Percentiles rank a stretch among this genome's conserved stretches.
Evolutionary conservation across 2,113 vertebrate genomes (phyloP).

Genomic region (Percina caprodes): DNA sequence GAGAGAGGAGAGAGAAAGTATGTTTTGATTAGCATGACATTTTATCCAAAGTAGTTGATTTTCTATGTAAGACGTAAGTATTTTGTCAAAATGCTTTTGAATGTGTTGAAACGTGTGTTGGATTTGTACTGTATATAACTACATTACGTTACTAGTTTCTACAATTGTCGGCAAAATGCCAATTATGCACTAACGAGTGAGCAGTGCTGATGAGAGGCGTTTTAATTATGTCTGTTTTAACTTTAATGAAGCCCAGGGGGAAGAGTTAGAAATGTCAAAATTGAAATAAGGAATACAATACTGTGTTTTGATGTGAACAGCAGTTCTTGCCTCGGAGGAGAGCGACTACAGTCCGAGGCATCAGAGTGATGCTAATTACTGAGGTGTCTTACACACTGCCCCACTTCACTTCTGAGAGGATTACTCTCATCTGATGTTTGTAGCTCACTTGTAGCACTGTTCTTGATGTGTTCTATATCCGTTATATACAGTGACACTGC

Average conservation of each 20-base stretch:
- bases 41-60: conserved; percentile 40
- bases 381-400: conserved; percentile 12
- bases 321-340: background rate
- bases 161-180: conserved; percentile 38
- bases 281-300: conserved; percentile 8
- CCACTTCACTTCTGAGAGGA: background rate
- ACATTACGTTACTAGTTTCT: conserved; percentile 35
- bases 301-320: conserved; percentile 19
- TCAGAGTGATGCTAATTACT: conserved; percentile 41
- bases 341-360: conserved; percentile 15
- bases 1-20: background rate
- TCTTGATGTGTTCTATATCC: conserved; percentile 31
- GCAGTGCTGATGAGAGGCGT: conserved; percentile 22
- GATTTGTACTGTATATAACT: conserved; percentile 50
- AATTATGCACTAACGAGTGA: conserved; percentile 55
- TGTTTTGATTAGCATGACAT: conserved; percentile 37
- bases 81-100: conserved; percentile 57
- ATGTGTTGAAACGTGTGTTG: conserved; percentile 12
- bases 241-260: conserved; percentile 18
- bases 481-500: conserved; percentile 31
- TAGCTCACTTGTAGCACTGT: conserved; percentile 53
- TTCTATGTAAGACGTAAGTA: conserved; percentile 54
- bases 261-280: background rate
- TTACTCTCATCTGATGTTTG: conserved; percentile 36
- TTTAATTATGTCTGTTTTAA: conserved; percentile 16